Conservation (phyloP, 2,888 invertebrate species). For the Pachliopta kotzebuea region DNA sequence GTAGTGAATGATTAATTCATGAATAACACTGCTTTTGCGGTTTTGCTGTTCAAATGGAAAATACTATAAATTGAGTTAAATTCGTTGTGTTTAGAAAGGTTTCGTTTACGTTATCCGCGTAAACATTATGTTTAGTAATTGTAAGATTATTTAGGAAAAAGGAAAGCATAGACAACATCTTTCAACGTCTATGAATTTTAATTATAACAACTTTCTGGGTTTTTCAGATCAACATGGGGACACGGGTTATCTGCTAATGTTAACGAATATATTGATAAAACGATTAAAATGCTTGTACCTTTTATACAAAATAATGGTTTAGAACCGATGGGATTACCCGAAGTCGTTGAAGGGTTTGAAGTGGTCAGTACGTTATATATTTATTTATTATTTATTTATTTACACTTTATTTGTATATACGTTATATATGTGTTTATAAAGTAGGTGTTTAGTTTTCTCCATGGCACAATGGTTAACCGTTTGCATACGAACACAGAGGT, state of each 20-base stretch:
- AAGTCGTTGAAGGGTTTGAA: slow-evolving; percentile 67
- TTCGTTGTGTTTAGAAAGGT: no score
- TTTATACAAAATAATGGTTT: slow-evolving; percentile 62
- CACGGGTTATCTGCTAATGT: slow-evolving; percentile 57
- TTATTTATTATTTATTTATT: neutral
- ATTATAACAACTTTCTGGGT: neutral
- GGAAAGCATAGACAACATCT: neutral
- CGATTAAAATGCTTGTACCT: slow-evolving; percentile 61
- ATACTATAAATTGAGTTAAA: no score
- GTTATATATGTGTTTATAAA: neutral
- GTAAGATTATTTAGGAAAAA: neutral
- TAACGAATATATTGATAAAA: slow-evolving; percentile 71
- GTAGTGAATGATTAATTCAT: no score
- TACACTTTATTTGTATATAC: neutral
- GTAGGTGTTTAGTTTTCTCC: no score
- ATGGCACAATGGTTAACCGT: no score
- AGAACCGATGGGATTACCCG: slow-evolving; percentile 74
- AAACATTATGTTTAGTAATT: neutral
- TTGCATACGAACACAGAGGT: no score
- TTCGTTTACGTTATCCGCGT: no score
- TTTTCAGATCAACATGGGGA: slow-evolving; percentile 50
- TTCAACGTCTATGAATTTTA: neutral
- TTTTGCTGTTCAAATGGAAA: no score
- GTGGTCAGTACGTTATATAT: slow-evolving; percentile 52
- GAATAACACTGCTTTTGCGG: no score